Conservation (phyloP, 2,113 vertebrate genomes). For the Chrysemys picta region DNA sequence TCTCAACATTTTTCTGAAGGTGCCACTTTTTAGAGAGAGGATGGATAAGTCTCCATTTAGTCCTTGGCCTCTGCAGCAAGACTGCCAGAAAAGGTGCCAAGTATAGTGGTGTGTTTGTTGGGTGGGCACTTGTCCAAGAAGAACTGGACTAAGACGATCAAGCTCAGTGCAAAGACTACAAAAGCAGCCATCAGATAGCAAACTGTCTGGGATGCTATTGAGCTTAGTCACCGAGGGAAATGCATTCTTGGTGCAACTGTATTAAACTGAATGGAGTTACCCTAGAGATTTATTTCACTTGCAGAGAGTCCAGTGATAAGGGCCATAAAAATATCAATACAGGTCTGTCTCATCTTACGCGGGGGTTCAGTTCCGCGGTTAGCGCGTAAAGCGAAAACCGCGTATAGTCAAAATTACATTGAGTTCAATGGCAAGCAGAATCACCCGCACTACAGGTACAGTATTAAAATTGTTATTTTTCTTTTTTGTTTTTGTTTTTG, state of each 20-base stretch:
- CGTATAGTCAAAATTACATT: too few relatives aligned
- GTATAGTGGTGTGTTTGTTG: background rate
- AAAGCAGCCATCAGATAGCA: rapidly evolving
- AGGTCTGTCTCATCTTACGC: too few relatives aligned
- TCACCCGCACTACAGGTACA: too few relatives aligned
- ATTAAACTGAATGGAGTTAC: background rate
- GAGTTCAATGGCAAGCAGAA: too few relatives aligned
- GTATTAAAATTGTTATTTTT: too few relatives aligned
- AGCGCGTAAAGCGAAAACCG: too few relatives aligned
- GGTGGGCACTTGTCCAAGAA: background rate
- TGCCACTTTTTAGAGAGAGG: background rate
- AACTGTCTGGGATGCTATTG: rapidly evolving
- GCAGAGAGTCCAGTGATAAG: background rate
- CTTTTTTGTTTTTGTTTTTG: too few relatives aligned
- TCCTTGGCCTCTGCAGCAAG: background rate
- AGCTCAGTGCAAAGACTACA: background rate
- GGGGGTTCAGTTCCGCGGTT: too few relatives aligned
- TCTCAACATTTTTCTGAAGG: background rate
- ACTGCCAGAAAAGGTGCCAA: background rate
- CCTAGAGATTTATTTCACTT: background rate
- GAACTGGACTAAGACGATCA: background rate
- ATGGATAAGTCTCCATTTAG: background rate
- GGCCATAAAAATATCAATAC: background rate
- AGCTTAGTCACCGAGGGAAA: background rate
- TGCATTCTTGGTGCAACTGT: background rate